phyloP scores from a whole-genome alignment of 2,888 invertebrate genomes.

The Amphipyra tragopoginis region DNA sequence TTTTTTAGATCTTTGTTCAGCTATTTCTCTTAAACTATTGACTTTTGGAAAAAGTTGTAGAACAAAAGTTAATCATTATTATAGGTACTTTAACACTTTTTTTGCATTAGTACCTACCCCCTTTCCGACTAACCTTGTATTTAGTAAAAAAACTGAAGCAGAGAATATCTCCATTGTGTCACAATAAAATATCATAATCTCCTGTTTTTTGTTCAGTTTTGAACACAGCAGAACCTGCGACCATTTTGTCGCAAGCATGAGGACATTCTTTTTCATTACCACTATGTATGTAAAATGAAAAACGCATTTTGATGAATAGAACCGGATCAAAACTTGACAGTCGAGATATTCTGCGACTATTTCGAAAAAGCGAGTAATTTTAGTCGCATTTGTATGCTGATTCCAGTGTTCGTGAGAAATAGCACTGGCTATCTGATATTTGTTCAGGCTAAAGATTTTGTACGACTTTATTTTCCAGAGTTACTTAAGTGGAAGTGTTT shows the following conservation, averaged over 20 bases:
- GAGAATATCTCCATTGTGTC: too few relatives aligned
- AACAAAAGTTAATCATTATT: too few relatives aligned
- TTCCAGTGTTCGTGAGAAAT: constrained; percentile 23
- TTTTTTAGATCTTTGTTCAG: too few relatives aligned
- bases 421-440: constrained; percentile 13
- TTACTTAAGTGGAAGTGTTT: too few relatives aligned
- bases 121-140: too few relatives aligned
- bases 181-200: too few relatives aligned
- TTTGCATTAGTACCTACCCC: too few relatives aligned
- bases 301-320: constrained; percentile 72
- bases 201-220: too few relatives aligned
- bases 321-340: constrained; percentile 69
- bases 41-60: too few relatives aligned
- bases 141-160: too few relatives aligned
- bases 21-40: too few relatives aligned
- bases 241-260: constrained; percentile 33
- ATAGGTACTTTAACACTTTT: too few relatives aligned
- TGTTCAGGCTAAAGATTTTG: constrained; percentile 16
- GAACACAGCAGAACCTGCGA: not conserved
- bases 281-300: constrained; percentile 61
- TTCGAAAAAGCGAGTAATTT: constrained; percentile 13
- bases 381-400: constrained; percentile 38
- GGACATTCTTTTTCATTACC: constrained; percentile 40
- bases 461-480: constrained; percentile 3
- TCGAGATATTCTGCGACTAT: constrained; percentile 56